These are phyloP conservation scores for Drosophila sulfurigaster DNA, from an alignment of 1,140 invertebrate species.

Conservation along the genomic window DNA sequence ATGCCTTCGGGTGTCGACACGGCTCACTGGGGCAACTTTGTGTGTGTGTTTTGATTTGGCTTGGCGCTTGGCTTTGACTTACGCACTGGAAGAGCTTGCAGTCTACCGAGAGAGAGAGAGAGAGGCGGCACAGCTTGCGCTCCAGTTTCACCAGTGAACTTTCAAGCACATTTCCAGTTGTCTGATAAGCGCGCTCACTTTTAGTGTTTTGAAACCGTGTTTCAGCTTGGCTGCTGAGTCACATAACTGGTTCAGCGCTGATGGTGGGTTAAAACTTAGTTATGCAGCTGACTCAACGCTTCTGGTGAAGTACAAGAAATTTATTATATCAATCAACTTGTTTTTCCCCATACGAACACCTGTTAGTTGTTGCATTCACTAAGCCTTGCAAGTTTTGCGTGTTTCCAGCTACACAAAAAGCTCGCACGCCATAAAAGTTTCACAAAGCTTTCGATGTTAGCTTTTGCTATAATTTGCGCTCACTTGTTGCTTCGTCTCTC, in stretches of 20 bases:
- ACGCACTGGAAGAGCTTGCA: conserved; percentile 58
- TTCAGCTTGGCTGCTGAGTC: background rate
- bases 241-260: background rate
- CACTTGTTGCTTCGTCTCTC: conserved; percentile 43
- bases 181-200: conserved; percentile 42
- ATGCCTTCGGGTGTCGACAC: conserved; percentile 13
- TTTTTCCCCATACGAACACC: background rate
- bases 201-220: conserved; percentile 9
- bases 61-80: conserved; percentile 18
- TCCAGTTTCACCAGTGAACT: conserved; percentile 35
- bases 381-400: conserved; percentile 30
- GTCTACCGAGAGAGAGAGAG: conserved; percentile 1
- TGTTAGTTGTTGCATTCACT: conserved; percentile 19
- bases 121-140: conserved; percentile 35
- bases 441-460: conserved; percentile 12
- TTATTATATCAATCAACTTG: background rate
- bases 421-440: conserved; percentile 35
- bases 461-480: conserved; percentile 33
- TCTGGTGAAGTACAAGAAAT: conserved; percentile 3
- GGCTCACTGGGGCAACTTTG: conserved; percentile 7
- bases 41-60: conserved; percentile 18
- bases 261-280: conserved; percentile 19
- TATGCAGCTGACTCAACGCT: conserved; percentile 28
- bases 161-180: conserved; percentile 41
- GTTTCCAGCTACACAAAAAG: conserved; percentile 16